Evolutionary conservation across 2,113 vertebrate species (phyloP), one percentile per base, ranked within the genome.

Genomic region (Fregetta grallaria): DNA sequence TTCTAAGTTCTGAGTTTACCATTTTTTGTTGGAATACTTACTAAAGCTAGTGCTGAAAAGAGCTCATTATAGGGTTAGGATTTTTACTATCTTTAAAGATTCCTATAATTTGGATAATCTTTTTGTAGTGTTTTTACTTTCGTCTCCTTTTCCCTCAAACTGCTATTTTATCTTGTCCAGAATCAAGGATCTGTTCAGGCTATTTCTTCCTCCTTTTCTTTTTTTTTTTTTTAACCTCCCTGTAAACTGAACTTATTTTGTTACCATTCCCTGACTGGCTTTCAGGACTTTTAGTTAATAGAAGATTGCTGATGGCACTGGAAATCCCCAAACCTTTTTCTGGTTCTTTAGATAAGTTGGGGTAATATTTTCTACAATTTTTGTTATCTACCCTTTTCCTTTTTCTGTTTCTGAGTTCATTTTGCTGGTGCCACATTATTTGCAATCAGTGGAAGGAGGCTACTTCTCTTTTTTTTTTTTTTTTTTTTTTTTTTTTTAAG

Each of bases 11-110:
- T 71, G 68, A 95, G 84, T 92, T 92, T 89, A 63, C 73, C 40
- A 27, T 58, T 91, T 96, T 90, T 86, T 96, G 72, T 61, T 89
- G 56, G 61, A 91, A 86, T 92, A 52, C 72, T 77, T 95, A 65
- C 75, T 81, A 72, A 92, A 92, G 42, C 52, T 62, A 52, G 50
- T 42, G 65, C 65, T 93, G 76, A 92, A 84, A 92, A 93, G 67
- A 77, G 50, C 29, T 25, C 7, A 15, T 72, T 87, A 32, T 2
- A 55, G n/a, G 53, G 62, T 70, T 52, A 72, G 13, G 34, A 73
- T 47, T 63, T 90, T 61, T 86, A 7, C 15, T 77, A 2, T 55
- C 55, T 73, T 83, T 79, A 70, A 76, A 45, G n/a, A 63, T 76
- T 88, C 50, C n/a, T 74, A 6, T 44, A 52, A 67, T 72, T 62